Conservation (phyloP, 2,797 vertebrate species). For the Molossus molossus region DNA sequence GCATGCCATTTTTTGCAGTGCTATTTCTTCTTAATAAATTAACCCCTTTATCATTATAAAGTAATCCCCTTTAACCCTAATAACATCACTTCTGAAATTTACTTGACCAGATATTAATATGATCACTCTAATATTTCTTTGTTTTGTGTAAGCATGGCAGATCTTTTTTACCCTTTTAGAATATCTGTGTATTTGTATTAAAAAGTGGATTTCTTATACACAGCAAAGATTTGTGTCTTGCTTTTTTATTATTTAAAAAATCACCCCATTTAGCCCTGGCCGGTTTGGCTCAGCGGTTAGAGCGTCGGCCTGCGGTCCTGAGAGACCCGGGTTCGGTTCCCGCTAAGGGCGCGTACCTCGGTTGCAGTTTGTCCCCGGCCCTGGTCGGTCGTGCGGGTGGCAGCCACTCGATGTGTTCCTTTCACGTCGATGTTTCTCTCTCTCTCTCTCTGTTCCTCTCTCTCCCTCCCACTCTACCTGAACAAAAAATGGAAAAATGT, state of each 20-base stretch:
- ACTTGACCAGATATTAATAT: not conserved
- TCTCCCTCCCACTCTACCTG: no score
- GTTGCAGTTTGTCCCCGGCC: no score
- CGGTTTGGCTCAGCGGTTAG: no score
- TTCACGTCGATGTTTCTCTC: no score
- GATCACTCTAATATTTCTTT: not conserved
- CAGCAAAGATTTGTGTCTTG: not conserved
- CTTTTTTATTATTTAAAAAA: constrained; percentile 51
- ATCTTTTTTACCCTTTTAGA: not conserved
- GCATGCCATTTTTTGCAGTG: not conserved
- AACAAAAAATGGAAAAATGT: no score
- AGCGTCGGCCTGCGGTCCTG: no score
- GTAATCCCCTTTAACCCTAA: not conserved
- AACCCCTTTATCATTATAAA: not conserved
- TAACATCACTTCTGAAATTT: not conserved
- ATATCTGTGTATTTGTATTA: not conserved
- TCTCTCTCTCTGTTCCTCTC: no score
- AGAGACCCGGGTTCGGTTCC: no score
- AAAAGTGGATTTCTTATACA: not conserved
- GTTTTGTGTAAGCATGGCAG: not conserved
- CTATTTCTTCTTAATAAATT: not conserved
- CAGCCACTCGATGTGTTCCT: no score
- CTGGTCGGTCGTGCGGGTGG: no score
- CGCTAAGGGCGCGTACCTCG: no score
- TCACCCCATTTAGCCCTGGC: not conserved